Conservation (phyloP, 1,140 invertebrate genomes). For the Drosophila arizonae region DNA sequence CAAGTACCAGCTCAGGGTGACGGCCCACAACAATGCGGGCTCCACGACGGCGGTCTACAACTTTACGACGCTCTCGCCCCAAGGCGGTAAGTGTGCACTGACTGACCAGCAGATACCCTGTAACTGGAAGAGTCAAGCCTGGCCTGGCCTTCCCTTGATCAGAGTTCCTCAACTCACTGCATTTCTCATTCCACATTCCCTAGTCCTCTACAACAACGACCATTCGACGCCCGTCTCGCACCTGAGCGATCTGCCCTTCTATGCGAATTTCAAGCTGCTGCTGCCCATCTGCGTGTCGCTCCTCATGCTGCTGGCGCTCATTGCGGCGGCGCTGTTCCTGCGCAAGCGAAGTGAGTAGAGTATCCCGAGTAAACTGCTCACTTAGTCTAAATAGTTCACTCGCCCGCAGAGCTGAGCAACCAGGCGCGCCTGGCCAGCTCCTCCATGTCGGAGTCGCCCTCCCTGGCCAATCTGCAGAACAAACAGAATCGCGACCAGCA, state of each 20-base stretch:
- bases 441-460: slow-evolving; percentile 86
- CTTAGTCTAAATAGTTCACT: not conserved
- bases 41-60: slow-evolving; percentile 94
- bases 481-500: slow-evolving; percentile 90
- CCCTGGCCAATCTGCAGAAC: slow-evolving; percentile 89
- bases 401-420: slow-evolving; percentile 61
- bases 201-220: slow-evolving; percentile 84
- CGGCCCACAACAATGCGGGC: slow-evolving; percentile 96
- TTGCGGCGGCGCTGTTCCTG: slow-evolving; percentile 86
- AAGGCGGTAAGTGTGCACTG: slow-evolving; percentile 85
- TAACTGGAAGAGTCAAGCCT: not conserved
- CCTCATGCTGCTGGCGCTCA: slow-evolving; percentile 86
- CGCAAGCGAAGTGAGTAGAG: slow-evolving; percentile 86
- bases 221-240: slow-evolving; percentile 85
- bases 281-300: slow-evolving; percentile 87
- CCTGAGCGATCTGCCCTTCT: slow-evolving; percentile 86
- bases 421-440: slow-evolving; percentile 75
- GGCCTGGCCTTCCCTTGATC: too few relatives aligned
- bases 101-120: not conserved
- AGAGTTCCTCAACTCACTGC: too few relatives aligned
- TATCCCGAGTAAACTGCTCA: not conserved
- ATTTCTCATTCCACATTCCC: not conserved
- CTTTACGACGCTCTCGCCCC: slow-evolving; percentile 90
- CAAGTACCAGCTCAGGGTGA: slow-evolving; percentile 93
- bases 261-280: slow-evolving; percentile 88